These are phyloP conservation scores for Antrozous pallidus DNA, from an alignment of 2,797 vertebrate genomes.

Conservation along the genomic window DNA sequence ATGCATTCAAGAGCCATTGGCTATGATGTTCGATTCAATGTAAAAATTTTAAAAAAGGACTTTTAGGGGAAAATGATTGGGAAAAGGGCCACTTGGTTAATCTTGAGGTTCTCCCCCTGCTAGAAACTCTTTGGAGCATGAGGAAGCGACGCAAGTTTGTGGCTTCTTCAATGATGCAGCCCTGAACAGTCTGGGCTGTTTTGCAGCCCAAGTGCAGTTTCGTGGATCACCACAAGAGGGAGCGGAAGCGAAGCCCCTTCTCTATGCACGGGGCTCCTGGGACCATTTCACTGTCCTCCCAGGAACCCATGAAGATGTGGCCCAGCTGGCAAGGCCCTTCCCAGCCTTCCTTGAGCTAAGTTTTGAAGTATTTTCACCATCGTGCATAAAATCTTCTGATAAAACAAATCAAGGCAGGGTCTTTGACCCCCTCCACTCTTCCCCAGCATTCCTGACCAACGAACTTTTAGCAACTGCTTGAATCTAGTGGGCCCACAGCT, in stretches of 20 bases:
- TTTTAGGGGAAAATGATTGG: neutral
- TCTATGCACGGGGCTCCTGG: rapidly evolving
- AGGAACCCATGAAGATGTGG: neutral
- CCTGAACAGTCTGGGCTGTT: neutral
- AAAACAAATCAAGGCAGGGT: neutral
- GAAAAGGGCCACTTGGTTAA: neutral
- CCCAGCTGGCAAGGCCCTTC: neutral
- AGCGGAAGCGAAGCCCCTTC: neutral
- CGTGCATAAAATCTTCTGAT: neutral
- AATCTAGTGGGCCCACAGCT: neutral
- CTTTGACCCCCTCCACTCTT: neutral
- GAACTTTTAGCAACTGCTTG: neutral
- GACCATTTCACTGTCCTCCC: neutral
- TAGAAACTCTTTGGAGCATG: neutral
- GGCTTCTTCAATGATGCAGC: neutral
- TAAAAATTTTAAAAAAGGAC: neutral
- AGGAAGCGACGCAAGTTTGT: neutral
- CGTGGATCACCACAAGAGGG: neutral
- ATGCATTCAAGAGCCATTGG: neutral
- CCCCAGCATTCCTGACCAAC: neutral
- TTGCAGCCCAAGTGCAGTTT: neutral
- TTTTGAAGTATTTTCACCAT: constrained; percentile 7
- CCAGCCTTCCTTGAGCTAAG: neutral
- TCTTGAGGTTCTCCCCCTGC: neutral
- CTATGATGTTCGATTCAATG: neutral